Percentiles rank a stretch among this genome's conserved stretches.
Evolutionary conservation across 2,888 invertebrate genomes (phyloP).

Genomic region (Andrena minutula): DNA sequence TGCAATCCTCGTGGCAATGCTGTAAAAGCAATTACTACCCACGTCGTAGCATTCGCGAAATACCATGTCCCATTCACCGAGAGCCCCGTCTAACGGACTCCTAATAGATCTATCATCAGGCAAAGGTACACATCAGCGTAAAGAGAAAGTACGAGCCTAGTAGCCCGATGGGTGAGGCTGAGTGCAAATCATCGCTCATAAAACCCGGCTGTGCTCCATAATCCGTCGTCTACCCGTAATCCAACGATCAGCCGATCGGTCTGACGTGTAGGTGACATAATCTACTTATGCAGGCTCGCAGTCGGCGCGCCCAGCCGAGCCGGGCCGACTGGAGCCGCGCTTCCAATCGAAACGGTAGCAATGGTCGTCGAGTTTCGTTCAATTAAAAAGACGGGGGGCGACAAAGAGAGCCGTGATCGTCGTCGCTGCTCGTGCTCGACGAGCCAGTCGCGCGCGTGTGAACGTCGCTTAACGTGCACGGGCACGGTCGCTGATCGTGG

Average conservation of each 20-base stretch:
- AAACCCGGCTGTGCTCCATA: not conserved
- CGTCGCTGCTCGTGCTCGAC: not conserved
- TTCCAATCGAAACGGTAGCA: not conserved
- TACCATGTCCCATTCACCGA: slow-evolving; percentile 4
- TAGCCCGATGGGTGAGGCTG: not conserved
- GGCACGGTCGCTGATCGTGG: slow-evolving; percentile 58
- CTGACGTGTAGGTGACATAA: slow-evolving; percentile 21
- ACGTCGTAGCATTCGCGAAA: not conserved
- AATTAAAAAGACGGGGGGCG: slow-evolving; percentile 67
- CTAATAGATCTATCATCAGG: not conserved
- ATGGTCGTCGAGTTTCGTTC: slow-evolving; percentile 73
- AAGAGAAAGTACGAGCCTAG: slow-evolving; percentile 15
- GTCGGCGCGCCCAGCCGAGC: too few relatives aligned
- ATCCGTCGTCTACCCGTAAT: not conserved
- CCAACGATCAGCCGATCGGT: not conserved
- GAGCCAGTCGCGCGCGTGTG: slow-evolving; percentile 52
- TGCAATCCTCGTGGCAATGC: not conserved
- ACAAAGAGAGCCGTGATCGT: not conserved
- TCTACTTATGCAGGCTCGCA: slow-evolving; percentile 19
- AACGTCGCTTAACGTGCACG: slow-evolving; percentile 62
- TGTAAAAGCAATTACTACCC: not conserved
- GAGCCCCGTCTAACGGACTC: too few relatives aligned
- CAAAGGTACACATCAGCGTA: not conserved
- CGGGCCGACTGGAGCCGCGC: not conserved
- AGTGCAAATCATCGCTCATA: slow-evolving; percentile 1